Conservation (phyloP, 2,113 vertebrate species). For the Athene cunicularia region DNA sequence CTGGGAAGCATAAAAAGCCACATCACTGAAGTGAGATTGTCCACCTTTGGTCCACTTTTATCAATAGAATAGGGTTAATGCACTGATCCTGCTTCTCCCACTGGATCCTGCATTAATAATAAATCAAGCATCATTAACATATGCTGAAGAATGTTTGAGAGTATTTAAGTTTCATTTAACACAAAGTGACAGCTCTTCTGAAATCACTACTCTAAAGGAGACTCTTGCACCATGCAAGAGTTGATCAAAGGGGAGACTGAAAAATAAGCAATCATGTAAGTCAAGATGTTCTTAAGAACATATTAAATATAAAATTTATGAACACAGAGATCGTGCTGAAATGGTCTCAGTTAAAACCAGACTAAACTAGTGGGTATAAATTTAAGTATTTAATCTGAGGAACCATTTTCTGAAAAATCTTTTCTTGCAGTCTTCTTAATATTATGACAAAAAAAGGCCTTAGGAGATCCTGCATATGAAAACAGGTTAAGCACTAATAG, state of each 20-base stretch:
- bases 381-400: neutral
- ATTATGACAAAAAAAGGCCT: neutral
- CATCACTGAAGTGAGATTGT: neutral
- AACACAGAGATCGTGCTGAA: neutral
- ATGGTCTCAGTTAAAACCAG: neutral
- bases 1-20: neutral
- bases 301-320: neutral
- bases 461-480: neutral
- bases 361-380: neutral
- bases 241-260: neutral
- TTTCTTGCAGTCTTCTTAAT: neutral
- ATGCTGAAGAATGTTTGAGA: neutral
- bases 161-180: neutral
- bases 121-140: neutral
- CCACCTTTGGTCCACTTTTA: neutral
- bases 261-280: neutral
- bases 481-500: neutral
- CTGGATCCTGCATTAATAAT: neutral
- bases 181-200: neutral
- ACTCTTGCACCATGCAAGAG: neutral
- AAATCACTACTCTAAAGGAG: neutral
- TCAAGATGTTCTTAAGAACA: neutral
- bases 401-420: neutral
- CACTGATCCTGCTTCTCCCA: neutral
- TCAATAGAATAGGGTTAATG: neutral